Evolutionary conservation across 2,113 vertebrate species (phyloP), one percentile per base, ranked within the genome.

Genomic region (Prionailurus viverrinus): DNA sequence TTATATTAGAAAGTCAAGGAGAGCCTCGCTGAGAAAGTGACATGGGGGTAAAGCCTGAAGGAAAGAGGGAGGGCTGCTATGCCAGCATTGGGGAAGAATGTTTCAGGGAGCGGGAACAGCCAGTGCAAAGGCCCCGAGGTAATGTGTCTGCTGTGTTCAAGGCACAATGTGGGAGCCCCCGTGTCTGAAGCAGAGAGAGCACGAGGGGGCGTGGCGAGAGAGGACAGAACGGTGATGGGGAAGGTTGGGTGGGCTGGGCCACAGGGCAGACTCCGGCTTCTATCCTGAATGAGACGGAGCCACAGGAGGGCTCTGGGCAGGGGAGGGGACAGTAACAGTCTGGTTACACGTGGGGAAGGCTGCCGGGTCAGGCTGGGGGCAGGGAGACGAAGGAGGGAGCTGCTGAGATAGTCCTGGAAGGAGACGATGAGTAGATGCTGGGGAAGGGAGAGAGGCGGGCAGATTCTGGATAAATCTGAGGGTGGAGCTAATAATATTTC

Each of bases 301-400:
- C 39, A 51, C 27, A 1, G 48, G 16, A 63, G 45, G 41, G 33
- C 58, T 78, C 82, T 48, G 68, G 63, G 68, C 23, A 4, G 29
- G 31, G 48, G 21, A 69, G 36, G 21, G 21, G 51, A 1, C 0
- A 1, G 39, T 93, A 6, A 68, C 27, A 68, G 21, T 8, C 45
- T 63, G 29, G 41, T 6, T 89, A 25, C 25, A 5, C 8, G 69
- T 41, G 41, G 27, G 16, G 25, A 61, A 68, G 55, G 29, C 25
- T 18, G 12, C 0, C 0, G 12, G 48, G 51, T 14, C 25, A 29
- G 36, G 39, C 15, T 0, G 0, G 33, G 25, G 53, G 5, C 29
- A 10, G 21, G 27, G 39, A 86, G 55, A 36, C 89, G 27, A 16
- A 29, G 41, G 25, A 68, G 25, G 39, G 39, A 36, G 31, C n/a